phyloP scores from a whole-genome alignment of 2,797 vertebrate genomes.

The Trematomus bernacchii region DNA sequence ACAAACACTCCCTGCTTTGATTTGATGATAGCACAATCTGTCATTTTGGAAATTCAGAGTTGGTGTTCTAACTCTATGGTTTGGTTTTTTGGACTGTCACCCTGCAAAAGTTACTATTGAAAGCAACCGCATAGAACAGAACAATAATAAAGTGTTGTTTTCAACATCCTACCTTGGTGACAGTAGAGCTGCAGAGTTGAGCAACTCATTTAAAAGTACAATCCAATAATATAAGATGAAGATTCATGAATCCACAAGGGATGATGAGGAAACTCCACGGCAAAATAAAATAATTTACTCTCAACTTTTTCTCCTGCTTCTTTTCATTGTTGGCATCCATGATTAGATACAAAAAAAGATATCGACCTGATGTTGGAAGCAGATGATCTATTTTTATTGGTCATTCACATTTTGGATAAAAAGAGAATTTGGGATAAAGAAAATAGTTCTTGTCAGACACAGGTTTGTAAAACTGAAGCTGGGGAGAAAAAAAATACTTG shows the following conservation, averaged over 20 bases:
- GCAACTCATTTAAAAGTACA: slow-evolving; percentile 8
- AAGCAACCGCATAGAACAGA: slow-evolving; percentile 16
- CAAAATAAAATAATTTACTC: too few relatives aligned
- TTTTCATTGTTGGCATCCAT: too few relatives aligned
- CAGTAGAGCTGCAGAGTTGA: slow-evolving; percentile 17
- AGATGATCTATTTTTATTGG: neutral
- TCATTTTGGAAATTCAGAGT: neutral
- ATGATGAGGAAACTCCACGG: neutral
- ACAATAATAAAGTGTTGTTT: neutral
- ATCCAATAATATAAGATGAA: slow-evolving; percentile 26
- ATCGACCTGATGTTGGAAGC: neutral
- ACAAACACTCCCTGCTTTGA: neutral
- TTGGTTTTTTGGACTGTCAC: slow-evolving; percentile 2
- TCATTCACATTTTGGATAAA: neutral
- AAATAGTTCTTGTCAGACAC: neutral
- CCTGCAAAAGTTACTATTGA: slow-evolving; percentile 13
- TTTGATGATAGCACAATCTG: slow-evolving; percentile 23
- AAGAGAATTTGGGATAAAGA: neutral
- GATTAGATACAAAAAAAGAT: neutral
- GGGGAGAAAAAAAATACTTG: neutral
- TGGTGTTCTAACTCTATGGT: neutral
- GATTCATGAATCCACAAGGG: slow-evolving; percentile 4
- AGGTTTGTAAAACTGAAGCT: neutral
- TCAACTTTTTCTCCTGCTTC: neutral
- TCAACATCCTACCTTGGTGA: neutral